Evolutionary conservation across 2,888 invertebrate species (phyloP), one percentile per base, ranked within the genome.

Genomic region (Conchocele bisecta): DNA sequence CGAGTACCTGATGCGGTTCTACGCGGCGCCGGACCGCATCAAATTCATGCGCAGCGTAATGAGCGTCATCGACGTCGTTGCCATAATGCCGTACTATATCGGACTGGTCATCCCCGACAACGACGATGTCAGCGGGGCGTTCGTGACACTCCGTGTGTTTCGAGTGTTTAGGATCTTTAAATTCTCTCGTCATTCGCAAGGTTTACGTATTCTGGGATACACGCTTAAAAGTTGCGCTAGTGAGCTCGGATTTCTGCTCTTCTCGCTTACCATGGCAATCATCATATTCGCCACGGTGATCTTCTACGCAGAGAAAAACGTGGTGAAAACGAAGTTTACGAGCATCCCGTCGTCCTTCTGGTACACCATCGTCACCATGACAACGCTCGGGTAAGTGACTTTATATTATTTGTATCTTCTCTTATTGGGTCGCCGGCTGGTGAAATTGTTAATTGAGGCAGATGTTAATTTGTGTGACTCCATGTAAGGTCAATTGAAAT

Each of bases 321-420:
- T 98, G 82, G 95, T 95, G 88, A 95, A 96, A 87, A 99, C 99
- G 63, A 96, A 96, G 92, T 99, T 99, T 93, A 99, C 98, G 78
- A 98, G 98, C 91, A 99, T 99, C 93, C 99, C 99, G 70, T 98
- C 98, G 63, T 98, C 99, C 84, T 99, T 99, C 93, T 99, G 99
- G 99, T 99, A 99, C 93, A 99, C 99, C 90, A 99, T 99, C 90
- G 99, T 99, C 90, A 99, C 99, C 84, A 99, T 99, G 98, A 99
- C 99, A 72, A 99, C 99, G 54, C 93, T 99, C 82, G 98, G 99
- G 98, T 99, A 92, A 96, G 97, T 95, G 61, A 29, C 31, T 33
- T 41, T 68, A 64, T 42, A 64, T 73, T 54, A 15, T n/a, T 15
- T 22, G 13, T 35, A 33, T 44, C 20, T 44, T 44, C 20, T 17